These are phyloP conservation scores for Apodemus speciosus DNA, from an alignment of 2,113 vertebrate genomes.

Conservation along the genomic window DNA sequence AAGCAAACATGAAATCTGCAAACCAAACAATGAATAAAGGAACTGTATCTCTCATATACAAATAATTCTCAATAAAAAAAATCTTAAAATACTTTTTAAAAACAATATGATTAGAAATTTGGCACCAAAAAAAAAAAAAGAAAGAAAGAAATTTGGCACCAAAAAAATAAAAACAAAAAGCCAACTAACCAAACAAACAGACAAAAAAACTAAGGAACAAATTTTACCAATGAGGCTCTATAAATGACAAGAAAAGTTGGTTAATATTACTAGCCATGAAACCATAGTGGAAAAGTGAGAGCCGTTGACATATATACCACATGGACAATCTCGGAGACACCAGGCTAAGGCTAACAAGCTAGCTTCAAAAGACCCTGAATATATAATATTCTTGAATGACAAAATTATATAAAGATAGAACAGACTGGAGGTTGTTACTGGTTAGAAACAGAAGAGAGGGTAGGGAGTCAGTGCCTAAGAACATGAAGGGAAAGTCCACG, in stretches of 20 bases:
- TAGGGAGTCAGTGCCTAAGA: not conserved
- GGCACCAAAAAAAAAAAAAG: not conserved
- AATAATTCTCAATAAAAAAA: constrained; percentile 1
- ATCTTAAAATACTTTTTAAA: constrained; percentile 4
- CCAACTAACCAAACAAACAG: not conserved
- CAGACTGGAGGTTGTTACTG: not conserved
- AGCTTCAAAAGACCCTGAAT: constrained; percentile 2
- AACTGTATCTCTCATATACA: constrained; percentile 3
- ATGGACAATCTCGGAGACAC: not conserved
- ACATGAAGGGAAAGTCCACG: not conserved
- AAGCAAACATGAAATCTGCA: not conserved
- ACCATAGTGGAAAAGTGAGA: not conserved
- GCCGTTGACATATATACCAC: not conserved
- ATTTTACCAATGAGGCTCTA: constrained; percentile 34
- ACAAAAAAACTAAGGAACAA: not conserved
- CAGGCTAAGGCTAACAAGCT: not conserved
- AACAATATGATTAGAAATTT: constrained; percentile 36
- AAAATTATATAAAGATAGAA: constrained; percentile 22
- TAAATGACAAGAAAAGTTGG: constrained; percentile 4
- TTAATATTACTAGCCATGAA: constrained; percentile 21
- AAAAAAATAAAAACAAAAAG: not conserved
- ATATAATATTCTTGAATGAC: not conserved
- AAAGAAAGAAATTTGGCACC: constrained; percentile 33
- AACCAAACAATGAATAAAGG: not conserved
- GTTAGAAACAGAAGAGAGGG: not conserved